phyloP scores from a whole-genome alignment of 2,888 invertebrate species.

The Cyclophora albipunctata region DNA sequence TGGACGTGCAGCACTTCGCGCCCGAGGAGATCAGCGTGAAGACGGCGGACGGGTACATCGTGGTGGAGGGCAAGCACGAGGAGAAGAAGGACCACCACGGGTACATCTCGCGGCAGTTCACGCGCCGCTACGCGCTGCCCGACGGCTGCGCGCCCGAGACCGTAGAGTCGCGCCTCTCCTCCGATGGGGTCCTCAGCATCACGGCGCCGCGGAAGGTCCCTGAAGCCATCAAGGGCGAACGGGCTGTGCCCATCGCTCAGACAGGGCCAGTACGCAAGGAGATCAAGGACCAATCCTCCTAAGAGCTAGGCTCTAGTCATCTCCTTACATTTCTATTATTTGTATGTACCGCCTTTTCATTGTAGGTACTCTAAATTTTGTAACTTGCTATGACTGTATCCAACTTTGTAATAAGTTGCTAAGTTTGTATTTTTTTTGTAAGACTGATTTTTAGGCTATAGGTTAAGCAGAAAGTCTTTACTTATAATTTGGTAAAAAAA shows the following conservation, averaged over 20 bases:
- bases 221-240: constrained; percentile 52
- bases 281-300: constrained; percentile 16
- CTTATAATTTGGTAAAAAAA: no score
- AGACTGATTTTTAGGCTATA: no score
- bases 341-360: no score
- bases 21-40: constrained; percentile 87
- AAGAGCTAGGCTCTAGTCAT: no score
- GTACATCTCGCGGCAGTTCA: constrained; percentile 82
- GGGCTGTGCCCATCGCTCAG: constrained; percentile 74
- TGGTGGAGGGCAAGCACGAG: constrained; percentile 86
- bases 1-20: constrained; percentile 85
- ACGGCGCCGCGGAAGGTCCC: constrained; percentile 71
- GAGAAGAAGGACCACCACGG: constrained; percentile 86
- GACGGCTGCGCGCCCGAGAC: constrained; percentile 81
- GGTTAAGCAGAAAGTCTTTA: no score
- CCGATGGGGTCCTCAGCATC: constrained; percentile 83
- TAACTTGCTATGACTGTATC: no score
- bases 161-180: constrained; percentile 83
- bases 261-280: constrained; percentile 72
- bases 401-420: no score
- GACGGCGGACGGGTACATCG: constrained; percentile 79
- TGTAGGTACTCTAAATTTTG: no score
- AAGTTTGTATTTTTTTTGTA: no score
- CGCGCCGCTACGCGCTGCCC: constrained; percentile 80
- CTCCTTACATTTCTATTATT: no score